Evolutionary conservation across 2,888 invertebrate species (phyloP).

Genomic region (Alentia gelatinosa): DNA sequence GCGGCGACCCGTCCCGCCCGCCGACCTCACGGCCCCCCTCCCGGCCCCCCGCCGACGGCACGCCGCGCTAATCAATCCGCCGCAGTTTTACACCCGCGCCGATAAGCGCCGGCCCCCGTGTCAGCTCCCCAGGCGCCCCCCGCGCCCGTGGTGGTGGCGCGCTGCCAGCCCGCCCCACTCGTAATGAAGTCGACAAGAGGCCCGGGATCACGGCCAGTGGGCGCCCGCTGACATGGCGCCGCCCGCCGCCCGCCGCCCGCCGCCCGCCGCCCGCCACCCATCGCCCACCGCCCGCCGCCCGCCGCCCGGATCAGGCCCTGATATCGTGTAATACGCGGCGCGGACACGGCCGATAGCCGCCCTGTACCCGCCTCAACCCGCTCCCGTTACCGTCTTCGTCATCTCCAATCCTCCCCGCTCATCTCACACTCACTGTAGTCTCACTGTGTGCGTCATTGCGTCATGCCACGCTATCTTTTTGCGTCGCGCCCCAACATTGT

Average conservation of each 20-base stretch:
- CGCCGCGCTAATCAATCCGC: slow-evolving; percentile 21
- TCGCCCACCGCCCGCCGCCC: not conserved
- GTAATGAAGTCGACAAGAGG: slow-evolving; percentile 19
- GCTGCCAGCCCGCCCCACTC: not conserved
- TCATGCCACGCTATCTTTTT: too few relatives aligned
- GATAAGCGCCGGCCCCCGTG: slow-evolving; percentile 30
- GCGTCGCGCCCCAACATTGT: too few relatives aligned
- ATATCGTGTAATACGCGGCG: not conserved
- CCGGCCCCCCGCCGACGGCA: not conserved
- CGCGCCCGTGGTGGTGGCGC: not conserved
- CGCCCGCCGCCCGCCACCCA: not conserved
- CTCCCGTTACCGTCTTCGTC: too few relatives aligned
- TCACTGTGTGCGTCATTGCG: too few relatives aligned
- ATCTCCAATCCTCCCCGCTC: too few relatives aligned
- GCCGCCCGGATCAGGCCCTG: not conserved
- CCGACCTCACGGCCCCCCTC: not conserved
- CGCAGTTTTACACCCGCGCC: slow-evolving; percentile 8
- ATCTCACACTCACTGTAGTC: too few relatives aligned
- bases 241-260: not conserved
- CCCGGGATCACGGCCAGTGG: not conserved
- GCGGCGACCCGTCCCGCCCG: not conserved
- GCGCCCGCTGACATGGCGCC: not conserved
- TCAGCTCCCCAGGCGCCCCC: not conserved
- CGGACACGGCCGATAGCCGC: not conserved
- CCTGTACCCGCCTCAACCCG: too few relatives aligned